Percentiles rank a stretch among this genome's conserved stretches.
Evolutionary conservation across 2,113 vertebrate species (phyloP).

Genomic region (Grammomys surdaster): DNA sequence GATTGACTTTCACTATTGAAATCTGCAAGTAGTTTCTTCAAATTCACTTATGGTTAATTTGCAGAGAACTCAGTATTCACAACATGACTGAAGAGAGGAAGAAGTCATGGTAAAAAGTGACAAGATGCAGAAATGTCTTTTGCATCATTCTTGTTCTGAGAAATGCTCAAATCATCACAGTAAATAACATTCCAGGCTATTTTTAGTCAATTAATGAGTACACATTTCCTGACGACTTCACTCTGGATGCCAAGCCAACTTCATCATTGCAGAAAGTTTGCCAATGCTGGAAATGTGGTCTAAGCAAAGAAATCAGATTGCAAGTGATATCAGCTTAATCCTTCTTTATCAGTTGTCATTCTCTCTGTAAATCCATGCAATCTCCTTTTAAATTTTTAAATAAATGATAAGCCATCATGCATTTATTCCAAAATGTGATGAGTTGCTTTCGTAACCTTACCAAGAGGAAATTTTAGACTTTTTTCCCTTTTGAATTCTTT

Average conservation of each 20-base stretch:
- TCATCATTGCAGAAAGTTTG: not conserved
- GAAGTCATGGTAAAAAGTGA: not conserved
- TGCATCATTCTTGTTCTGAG: not conserved
- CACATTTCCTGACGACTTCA: not conserved
- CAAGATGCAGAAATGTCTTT: not conserved
- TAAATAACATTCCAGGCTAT: not conserved
- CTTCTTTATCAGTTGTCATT: not conserved
- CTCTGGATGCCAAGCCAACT: not conserved
- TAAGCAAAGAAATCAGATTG: slow-evolving; percentile 7
- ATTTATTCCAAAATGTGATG: not conserved
- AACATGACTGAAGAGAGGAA: not conserved
- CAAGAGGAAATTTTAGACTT: not conserved
- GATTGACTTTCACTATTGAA: not conserved
- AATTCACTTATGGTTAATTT: not conserved
- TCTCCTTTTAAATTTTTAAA: not conserved
- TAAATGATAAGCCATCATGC: not conserved
- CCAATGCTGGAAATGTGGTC: not conserved
- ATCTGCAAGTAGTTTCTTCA: not conserved
- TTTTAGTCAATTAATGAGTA: not conserved
- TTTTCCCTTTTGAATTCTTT: not conserved
- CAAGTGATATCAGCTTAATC: not conserved
- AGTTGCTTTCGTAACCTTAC: not conserved
- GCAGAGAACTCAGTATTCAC: not conserved
- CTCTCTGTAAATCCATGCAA: not conserved
- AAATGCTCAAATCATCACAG: not conserved